Conservation (phyloP, 53 echinoderm and acorn worm genomes). For the Holothuria leucospilota region DNA sequence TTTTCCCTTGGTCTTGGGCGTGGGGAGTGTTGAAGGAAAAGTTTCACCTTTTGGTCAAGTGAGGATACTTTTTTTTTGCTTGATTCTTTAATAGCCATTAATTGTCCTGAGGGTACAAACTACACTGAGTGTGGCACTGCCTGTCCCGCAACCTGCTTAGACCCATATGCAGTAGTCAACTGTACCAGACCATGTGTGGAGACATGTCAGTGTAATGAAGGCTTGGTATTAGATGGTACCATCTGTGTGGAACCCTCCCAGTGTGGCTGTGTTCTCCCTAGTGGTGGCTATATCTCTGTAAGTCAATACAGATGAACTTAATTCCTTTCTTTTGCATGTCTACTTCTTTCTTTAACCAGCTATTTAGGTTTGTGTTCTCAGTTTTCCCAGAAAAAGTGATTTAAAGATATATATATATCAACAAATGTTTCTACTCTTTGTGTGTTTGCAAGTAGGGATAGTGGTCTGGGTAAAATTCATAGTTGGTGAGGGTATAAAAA, state of each 20-base stretch:
- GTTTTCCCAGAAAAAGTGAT: not conserved
- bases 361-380: not conserved
- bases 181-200: conserved; percentile 71
- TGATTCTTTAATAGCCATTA: conserved; percentile 47
- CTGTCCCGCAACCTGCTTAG: conserved; percentile 75
- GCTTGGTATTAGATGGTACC: conserved; percentile 52
- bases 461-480: no score
- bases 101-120: conserved; percentile 66
- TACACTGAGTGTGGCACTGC: conserved; percentile 74
- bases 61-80: not conserved
- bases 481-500: no score
- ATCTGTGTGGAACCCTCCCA: conserved; percentile 34
- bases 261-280: conserved; percentile 54
- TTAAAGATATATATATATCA: not conserved
- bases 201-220: conserved; percentile 60
- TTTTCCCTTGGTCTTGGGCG: no score
- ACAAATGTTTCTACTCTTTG: no score
- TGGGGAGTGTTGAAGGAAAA: no score
- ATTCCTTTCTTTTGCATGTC: not conserved
- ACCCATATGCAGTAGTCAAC: conserved; percentile 24
- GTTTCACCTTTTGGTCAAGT: not conserved
- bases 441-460: no score
- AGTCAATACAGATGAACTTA: not conserved
- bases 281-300: conserved; percentile 60
- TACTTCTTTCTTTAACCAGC: no score